Evolutionary conservation across 2,113 vertebrate species (phyloP).

Genomic region (Ageneiosus marmoratus): DNA sequence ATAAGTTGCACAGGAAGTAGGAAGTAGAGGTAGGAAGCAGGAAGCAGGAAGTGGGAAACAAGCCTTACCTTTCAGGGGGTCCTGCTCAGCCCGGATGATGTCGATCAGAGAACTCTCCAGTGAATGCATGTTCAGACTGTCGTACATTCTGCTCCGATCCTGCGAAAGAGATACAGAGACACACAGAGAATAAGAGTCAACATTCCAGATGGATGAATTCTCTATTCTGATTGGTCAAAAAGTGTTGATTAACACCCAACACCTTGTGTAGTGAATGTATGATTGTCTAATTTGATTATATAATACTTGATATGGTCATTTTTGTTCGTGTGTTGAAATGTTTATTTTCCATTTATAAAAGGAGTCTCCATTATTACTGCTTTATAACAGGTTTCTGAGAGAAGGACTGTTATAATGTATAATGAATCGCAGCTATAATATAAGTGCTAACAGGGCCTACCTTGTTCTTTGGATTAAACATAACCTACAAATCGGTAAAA

Average conservation of each 20-base stretch:
- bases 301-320: not conserved
- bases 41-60: not conserved
- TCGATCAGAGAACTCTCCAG: constrained; percentile 97
- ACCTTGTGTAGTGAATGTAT: not conserved
- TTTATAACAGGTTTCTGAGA: not conserved
- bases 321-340: not conserved
- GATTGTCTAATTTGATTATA: not conserved
- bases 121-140: constrained; percentile 98
- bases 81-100: constrained; percentile 98
- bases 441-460: not conserved
- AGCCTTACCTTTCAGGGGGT: constrained; percentile 91
- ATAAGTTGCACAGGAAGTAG: not conserved
- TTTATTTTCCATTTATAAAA: not conserved
- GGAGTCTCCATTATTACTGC: not conserved
- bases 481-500: not conserved
- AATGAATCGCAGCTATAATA: not conserved
- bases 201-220: not conserved
- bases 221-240: not conserved
- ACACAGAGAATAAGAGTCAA: not conserved
- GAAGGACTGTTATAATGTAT: not conserved
- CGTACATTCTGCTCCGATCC: constrained; percentile 88
- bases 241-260: not conserved
- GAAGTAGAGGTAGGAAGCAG: not conserved
- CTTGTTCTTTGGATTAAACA: not conserved
- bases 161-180: constrained; percentile 35